These are phyloP conservation scores for Drosophila sulfurigaster DNA, from an alignment of 1,140 invertebrate species.

Conservation along the genomic window DNA sequence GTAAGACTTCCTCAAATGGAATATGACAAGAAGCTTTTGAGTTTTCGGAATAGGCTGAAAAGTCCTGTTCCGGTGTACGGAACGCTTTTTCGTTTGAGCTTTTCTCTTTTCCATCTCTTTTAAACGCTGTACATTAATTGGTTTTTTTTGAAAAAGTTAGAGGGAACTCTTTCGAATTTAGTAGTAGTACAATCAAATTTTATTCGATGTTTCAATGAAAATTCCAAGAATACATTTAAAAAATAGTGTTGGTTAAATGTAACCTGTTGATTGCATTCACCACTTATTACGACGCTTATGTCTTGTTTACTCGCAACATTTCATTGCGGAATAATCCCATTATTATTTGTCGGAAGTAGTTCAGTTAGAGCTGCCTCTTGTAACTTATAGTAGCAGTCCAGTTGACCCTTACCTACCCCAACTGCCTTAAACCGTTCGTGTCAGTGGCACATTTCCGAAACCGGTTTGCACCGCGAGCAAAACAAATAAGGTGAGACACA, in stretches of 20 bases:
- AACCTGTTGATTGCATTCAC: neutral
- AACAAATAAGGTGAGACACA: slow-evolving; percentile 37
- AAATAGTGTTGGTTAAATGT: neutral
- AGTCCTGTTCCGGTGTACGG: too few species aligned
- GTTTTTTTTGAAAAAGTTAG: too few species aligned
- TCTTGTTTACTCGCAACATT: neutral
- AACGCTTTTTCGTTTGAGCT: too few species aligned
- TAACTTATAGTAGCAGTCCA: neutral
- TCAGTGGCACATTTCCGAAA: slow-evolving; percentile 38
- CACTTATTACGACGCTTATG: neutral
- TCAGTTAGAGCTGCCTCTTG: neutral
- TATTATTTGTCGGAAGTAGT: slow-evolving; percentile 5
- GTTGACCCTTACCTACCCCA: slow-evolving; percentile 47
- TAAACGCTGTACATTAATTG: too few species aligned
- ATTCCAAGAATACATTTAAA: neutral
- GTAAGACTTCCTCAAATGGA: too few species aligned
- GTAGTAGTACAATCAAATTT: too few species aligned
- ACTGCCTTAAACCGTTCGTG: slow-evolving; percentile 27
- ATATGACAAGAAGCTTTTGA: too few species aligned
- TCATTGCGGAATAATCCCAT: neutral
- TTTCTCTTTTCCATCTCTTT: too few species aligned
- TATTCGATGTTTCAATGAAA: too few species aligned
- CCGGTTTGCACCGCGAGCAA: slow-evolving; percentile 30
- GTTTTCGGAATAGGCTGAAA: too few species aligned
- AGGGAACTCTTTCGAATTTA: too few species aligned